Base-by-base conservation (phyloP, 2,113 vertebrate genomes). In the Neotoma lepida region DNA sequence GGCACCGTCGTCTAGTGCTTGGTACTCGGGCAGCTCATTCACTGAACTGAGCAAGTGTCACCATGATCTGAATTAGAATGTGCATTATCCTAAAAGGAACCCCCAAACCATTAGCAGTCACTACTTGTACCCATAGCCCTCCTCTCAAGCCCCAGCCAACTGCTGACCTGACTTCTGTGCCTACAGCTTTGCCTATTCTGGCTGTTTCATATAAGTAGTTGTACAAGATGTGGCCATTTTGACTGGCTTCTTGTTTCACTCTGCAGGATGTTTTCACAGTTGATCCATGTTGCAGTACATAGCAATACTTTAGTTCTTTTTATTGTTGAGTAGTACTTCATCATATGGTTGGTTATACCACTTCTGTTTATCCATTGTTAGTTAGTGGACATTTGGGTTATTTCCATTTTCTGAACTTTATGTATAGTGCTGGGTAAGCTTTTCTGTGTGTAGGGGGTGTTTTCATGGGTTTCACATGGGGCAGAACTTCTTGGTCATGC, bases 401-500 rank as follows among this genome's bases (percentile, higher is more conserved):
- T 64, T 86, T 87, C 26, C 8, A 78, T 4, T 13, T 93, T 84
- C 89, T 64, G 26, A 44, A 56, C 77, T 4, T 49, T 89, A 54
- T 24, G 30, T 71, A 33, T 73, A 89, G 68, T 39, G 14, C 14
- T 54, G 46, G 10, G 54, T 4, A 74, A 1, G 2, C 30, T 89
- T 89, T 82, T 88, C 18, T 70, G 6, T 18, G 46, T 14, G 63
- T 12, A n/a, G 17, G 66, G 3, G 88, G 63, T 33, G 49, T 68
- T 93, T 92, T 63, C 56, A 80, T 44, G 54, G 39, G 89, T 93
- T 80, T 90, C 86, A 46, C 4, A 51, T 22, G 39, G 46, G 64
- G 8, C 35, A 18, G 58, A 64, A 74, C 35, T 39, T 8, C 30
- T 64, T 6, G 64, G 5, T 82, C 28, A 41, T 64, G 46, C 82